These are phyloP conservation scores for Drosophila tropicalis DNA, from an alignment of 1,140 invertebrate species.

Conservation along the genomic window DNA sequence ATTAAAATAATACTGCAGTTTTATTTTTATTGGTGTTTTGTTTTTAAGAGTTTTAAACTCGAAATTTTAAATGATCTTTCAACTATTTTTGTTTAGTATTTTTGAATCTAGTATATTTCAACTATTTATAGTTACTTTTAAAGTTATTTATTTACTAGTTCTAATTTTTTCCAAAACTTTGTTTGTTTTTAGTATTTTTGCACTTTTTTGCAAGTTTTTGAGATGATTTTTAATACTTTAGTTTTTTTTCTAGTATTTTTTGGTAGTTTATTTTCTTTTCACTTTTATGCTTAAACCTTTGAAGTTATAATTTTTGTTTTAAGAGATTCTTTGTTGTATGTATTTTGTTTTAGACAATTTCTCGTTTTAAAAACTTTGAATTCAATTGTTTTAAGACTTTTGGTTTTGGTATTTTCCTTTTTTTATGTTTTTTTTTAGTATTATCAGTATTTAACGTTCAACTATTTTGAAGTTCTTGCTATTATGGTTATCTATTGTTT, in stretches of 20 bases:
- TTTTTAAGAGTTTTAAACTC: slow-evolving; percentile 13
- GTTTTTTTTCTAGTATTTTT: slow-evolving; percentile 6
- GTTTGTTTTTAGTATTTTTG: not conserved
- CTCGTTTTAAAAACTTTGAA: slow-evolving; percentile 51
- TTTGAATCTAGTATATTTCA: slow-evolving; percentile 45
- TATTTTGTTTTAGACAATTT: slow-evolving; percentile 5
- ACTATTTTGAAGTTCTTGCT: slow-evolving; percentile 17
- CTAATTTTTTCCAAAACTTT: slow-evolving; percentile 1
- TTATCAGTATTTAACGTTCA: slow-evolving; percentile 39
- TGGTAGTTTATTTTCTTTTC: not conserved
- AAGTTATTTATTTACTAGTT: slow-evolving; percentile 4
- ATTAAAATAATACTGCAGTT: slow-evolving; percentile 52
- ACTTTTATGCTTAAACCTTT: slow-evolving; percentile 14
- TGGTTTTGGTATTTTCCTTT: slow-evolving; percentile 35
- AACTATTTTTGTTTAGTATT: slow-evolving; percentile 32
- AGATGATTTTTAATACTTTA: not conserved
- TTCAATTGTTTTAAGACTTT: slow-evolving; percentile 28
- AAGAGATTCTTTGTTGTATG: slow-evolving; percentile 12
- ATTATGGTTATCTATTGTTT: not conserved
- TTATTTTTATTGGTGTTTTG: slow-evolving; percentile 40
- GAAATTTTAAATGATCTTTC: not conserved
- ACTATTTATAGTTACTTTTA: slow-evolving; percentile 16
- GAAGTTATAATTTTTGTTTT: slow-evolving; percentile 1
- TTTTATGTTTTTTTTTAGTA: slow-evolving; percentile 36
- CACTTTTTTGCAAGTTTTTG: slow-evolving; percentile 4